These are phyloP conservation scores for Athene noctua DNA, from an alignment of 2,113 vertebrate genomes.

Conservation along the genomic window DNA sequence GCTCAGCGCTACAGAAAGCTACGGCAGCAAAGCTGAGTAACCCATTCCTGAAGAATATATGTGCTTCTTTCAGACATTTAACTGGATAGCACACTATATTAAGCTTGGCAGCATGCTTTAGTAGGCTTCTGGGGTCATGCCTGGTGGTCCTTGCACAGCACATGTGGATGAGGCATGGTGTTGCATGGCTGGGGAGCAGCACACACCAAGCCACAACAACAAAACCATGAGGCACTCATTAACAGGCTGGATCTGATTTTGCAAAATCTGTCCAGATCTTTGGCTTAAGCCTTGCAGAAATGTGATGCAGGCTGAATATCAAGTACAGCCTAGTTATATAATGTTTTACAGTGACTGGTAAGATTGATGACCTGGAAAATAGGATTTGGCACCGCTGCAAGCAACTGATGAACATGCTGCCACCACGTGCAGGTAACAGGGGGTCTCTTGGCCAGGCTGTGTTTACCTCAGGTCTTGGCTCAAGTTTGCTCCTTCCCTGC, in stretches of 20 bases:
- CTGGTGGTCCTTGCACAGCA: neutral
- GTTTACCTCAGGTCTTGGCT: neutral
- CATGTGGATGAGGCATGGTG: neutral
- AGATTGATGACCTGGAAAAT: slow-evolving; percentile 69
- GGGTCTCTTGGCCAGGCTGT: neutral
- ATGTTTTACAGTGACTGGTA: slow-evolving; percentile 15
- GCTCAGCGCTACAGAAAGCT: neutral
- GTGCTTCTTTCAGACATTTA: neutral
- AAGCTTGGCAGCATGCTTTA: neutral
- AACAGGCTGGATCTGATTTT: neutral
- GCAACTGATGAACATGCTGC: slow-evolving; percentile 2
- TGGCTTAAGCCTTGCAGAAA: slow-evolving; percentile 18
- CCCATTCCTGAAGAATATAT: neutral
- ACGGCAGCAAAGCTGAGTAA: neutral
- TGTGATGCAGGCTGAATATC: neutral
- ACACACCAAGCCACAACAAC: neutral
- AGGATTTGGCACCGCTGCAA: slow-evolving; percentile 6
- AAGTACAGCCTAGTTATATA: slow-evolving; percentile 40
- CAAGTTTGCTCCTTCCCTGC: neutral
- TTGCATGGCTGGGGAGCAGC: neutral
- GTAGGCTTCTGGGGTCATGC: neutral
- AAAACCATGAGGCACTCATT: neutral
- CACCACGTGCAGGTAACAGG: neutral
- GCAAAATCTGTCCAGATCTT: slow-evolving; percentile 9
- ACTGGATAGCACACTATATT: neutral